Percentiles rank a stretch among this genome's conserved stretches.
Evolutionary conservation across 1,140 invertebrate species (phyloP).

Genomic region (Rhopalosiphum padi): DNA sequence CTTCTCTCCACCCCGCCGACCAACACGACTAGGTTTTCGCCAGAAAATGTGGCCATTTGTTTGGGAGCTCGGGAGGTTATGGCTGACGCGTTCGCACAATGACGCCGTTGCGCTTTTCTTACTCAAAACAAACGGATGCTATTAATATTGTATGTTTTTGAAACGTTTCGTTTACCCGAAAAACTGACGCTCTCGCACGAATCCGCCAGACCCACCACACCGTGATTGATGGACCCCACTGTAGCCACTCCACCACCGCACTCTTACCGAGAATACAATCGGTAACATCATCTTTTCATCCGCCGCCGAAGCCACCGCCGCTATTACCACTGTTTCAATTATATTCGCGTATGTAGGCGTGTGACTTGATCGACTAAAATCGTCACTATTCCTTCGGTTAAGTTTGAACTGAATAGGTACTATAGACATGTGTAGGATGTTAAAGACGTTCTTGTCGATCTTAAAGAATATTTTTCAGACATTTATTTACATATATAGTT

Average conservation of each 20-base stretch:
- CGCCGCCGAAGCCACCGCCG: not conserved
- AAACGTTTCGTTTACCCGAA: constrained; percentile 57
- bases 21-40: not conserved
- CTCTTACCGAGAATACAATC: not conserved
- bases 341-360: not conserved
- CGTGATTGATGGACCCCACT: constrained; percentile 50
- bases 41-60: constrained; percentile 53
- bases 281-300: constrained; percentile 1
- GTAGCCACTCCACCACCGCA: not conserved
- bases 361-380: not conserved
- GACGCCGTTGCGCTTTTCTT: constrained; percentile 44
- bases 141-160: constrained; percentile 56
- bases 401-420: too few relatives aligned
- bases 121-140: constrained; percentile 53
- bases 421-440: too few relatives aligned
- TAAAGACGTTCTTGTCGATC: not conserved
- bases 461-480: not conserved
- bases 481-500: not conserved
- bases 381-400: not conserved
- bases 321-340: not conserved
- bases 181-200: constrained; percentile 44
- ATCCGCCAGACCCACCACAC: not conserved
- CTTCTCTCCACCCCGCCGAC: not conserved
- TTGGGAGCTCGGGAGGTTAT: constrained; percentile 48
- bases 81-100: constrained; percentile 56